A percentile compares a stretch with the other conserved stretches of the same genome.
Conservation (phyloP, 1,140 invertebrate species). For the Orius laevigatus region DNA sequence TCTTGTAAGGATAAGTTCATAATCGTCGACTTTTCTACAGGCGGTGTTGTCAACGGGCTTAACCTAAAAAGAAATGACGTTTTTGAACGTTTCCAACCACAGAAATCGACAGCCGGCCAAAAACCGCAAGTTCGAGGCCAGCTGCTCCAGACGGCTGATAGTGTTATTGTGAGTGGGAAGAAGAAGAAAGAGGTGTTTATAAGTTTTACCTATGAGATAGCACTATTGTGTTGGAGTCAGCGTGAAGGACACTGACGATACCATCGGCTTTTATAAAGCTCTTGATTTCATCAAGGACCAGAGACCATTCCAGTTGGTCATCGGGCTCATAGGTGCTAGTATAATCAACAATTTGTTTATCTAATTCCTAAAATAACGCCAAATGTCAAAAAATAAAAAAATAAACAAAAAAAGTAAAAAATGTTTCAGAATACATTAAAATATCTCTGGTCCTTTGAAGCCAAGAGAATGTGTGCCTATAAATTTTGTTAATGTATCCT, state of each 20-base stretch:
- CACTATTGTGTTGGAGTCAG: conserved; percentile 66
- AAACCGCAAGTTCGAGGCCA: no score
- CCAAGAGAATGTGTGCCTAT: no score
- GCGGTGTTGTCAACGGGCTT: conserved; percentile 68
- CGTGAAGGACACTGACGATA: conserved; percentile 70
- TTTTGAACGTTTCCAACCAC: no score
- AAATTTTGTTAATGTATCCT: neutral
- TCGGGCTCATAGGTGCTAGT: conserved; percentile 89
- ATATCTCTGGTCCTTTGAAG: no score
- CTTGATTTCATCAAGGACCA: conserved; percentile 88
- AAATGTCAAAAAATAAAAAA: conserved; percentile 4
- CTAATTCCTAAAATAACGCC: conserved; percentile 45
- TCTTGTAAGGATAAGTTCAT: conserved; percentile 84
- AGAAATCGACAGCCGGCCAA: neutral
- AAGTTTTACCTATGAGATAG: conserved; percentile 56
- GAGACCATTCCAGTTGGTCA: conserved; percentile 89
- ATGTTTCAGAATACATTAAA: neutral
- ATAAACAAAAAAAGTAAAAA: neutral
- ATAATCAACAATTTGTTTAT: conserved; percentile 85
- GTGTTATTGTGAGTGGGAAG: neutral
- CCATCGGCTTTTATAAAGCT: conserved; percentile 87
- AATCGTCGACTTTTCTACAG: conserved; percentile 66
- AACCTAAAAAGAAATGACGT: conserved; percentile 44
- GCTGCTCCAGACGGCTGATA: no score
- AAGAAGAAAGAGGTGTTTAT: no score